These are phyloP conservation scores for Apistogramma diplotaenia DNA, from an alignment of 2,113 vertebrate genomes.

Conservation along the genomic window DNA sequence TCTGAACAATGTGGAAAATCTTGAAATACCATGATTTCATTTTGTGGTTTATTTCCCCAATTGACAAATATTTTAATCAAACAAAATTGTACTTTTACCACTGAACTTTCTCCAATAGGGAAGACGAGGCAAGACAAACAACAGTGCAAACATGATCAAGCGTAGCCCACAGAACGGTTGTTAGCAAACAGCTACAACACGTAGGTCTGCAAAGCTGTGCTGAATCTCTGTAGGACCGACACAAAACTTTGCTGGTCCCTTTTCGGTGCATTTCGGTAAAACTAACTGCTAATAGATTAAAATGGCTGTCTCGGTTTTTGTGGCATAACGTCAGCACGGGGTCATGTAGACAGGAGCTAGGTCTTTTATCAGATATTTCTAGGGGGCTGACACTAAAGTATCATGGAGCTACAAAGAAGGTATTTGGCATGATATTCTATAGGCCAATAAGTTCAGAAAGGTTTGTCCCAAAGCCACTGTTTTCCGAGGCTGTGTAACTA, in stretches of 20 bases:
- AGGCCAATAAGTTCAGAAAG: conserved; percentile 39
- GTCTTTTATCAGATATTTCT: conserved; percentile 59
- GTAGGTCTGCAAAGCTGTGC: neutral
- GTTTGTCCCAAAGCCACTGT: conserved; percentile 51
- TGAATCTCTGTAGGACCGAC: too few species aligned
- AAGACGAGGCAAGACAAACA: neutral
- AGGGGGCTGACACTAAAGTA: conserved; percentile 64
- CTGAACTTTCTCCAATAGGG: too few species aligned
- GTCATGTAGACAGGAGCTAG: conserved; percentile 39
- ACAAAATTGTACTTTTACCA: too few species aligned
- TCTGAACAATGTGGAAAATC: too few species aligned
- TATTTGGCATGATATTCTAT: conserved; percentile 57
- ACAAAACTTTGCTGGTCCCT: neutral
- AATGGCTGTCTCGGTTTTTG: conserved; percentile 10
- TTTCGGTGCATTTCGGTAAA: neutral
- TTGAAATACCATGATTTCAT: too few species aligned
- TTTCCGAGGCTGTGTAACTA: conserved; percentile 57
- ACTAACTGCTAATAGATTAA: neutral
- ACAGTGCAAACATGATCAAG: neutral
- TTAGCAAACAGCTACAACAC: neutral
- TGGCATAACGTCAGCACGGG: conserved; percentile 40
- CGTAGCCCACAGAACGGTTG: neutral
- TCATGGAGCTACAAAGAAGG: conserved; percentile 50
- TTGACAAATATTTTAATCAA: neutral
- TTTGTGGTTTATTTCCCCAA: too few species aligned